Conservation (phyloP, 2,888 invertebrate species). For the Nemapogon koenigi region DNA sequence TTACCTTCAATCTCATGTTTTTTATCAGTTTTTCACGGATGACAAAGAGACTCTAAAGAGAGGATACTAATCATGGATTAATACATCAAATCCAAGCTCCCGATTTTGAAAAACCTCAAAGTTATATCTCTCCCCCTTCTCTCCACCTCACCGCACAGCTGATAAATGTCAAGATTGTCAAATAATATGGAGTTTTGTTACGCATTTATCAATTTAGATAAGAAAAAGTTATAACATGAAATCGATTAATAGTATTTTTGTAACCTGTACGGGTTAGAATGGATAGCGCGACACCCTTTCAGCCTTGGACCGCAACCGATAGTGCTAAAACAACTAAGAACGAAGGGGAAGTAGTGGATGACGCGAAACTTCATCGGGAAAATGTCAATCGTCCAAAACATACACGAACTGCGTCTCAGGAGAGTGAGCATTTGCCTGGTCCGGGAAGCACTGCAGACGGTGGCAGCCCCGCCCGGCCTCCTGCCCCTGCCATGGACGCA, state of each 20-base stretch:
- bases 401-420: constrained; percentile 64
- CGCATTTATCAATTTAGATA: constrained; percentile 48
- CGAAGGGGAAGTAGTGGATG: constrained; percentile 57
- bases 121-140: constrained; percentile 10
- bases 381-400: constrained; percentile 66
- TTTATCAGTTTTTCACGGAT: no score
- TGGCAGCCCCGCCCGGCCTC: constrained; percentile 32
- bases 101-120: neutral
- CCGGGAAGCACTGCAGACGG: constrained; percentile 45
- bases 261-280: constrained; percentile 46
- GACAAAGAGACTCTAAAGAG: no score
- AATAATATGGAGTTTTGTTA: constrained; percentile 66
- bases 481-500: constrained; percentile 30
- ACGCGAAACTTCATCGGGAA: constrained; percentile 65
- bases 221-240: constrained; percentile 50
- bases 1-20: no score
- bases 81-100: no score
- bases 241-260: constrained; percentile 33
- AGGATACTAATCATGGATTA: no score
- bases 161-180: constrained; percentile 65
- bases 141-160: constrained; percentile 54
- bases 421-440: constrained; percentile 54
- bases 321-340: constrained; percentile 55
- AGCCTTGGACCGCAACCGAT: constrained; percentile 57
- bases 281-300: constrained; percentile 59